A percentile compares a stretch with the other conserved stretches of the same genome.
These are phyloP conservation scores for Valencia hispanica DNA, from an alignment of 2,797 vertebrate species.

Conservation along the genomic window DNA sequence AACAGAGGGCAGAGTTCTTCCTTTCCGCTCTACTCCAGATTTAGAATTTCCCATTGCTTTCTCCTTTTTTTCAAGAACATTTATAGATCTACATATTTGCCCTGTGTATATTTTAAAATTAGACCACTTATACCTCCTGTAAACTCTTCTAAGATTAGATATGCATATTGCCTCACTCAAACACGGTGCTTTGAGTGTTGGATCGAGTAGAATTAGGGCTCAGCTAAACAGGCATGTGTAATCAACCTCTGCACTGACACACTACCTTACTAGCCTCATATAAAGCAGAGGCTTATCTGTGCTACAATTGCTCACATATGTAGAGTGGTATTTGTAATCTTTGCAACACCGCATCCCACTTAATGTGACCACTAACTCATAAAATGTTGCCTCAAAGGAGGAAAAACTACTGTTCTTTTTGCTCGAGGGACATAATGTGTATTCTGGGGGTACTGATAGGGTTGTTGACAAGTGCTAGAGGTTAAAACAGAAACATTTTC, in stretches of 20 bases:
- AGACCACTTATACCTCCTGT: conserved; percentile 17
- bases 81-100: conserved; percentile 27
- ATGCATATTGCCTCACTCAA: conserved; percentile 23
- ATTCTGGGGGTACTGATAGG: conserved; percentile 9
- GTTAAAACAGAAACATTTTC: conserved; percentile 32
- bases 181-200: conserved; percentile 36
- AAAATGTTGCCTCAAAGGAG: conserved; percentile 39
- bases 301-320: conserved; percentile 37
- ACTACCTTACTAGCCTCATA: conserved; percentile 53
- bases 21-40: conserved; percentile 7
- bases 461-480: conserved; percentile 28
- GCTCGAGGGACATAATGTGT: conserved; percentile 29
- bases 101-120: conserved; percentile 35
- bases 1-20: conserved; percentile 65
- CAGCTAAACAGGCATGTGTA: conserved; percentile 38
- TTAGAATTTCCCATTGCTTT: conserved; percentile 16
- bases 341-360: conserved; percentile 45
- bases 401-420: conserved; percentile 41
- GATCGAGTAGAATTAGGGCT: conserved; percentile 31
- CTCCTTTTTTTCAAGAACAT: conserved; percentile 20
- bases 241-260: conserved; percentile 50
- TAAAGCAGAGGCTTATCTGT: conserved; percentile 45
- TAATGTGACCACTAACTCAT: conserved; percentile 50
- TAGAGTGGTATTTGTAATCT: conserved; percentile 42
- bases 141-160: conserved; percentile 41